phyloP scores from a whole-genome alignment of 2,797 vertebrate species.

The Microcaecilia unicolor region DNA sequence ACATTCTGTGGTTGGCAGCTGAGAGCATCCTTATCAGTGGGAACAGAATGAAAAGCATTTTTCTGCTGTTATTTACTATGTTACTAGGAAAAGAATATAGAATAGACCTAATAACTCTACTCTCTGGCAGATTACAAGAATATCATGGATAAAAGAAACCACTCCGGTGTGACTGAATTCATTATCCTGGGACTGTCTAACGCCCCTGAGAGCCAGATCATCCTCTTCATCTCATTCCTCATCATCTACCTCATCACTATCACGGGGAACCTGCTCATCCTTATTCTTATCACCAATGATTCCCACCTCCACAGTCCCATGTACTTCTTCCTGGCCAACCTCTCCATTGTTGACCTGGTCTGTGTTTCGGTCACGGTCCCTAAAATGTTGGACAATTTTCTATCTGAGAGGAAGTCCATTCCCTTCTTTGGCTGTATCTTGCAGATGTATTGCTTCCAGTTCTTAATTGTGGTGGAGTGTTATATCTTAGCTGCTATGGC shows the following conservation, averaged over 20 bases:
- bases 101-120: too few relatives aligned
- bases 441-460: constrained; percentile 37
- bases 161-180: constrained; percentile 14
- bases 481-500: constrained; percentile 37
- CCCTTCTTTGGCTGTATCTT: constrained; percentile 15
- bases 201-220: constrained; percentile 1
- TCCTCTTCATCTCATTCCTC: constrained; percentile 27
- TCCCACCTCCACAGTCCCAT: constrained; percentile 25
- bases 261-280: constrained; percentile 28
- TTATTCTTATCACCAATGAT: constrained; percentile 12
- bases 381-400: constrained; percentile 11
- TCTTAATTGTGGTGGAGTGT: constrained; percentile 26
- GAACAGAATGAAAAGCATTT: too few relatives aligned
- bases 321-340: constrained; percentile 27
- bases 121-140: too few relatives aligned
- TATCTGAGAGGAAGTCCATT: constrained; percentile 8
- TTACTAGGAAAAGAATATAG: too few relatives aligned
- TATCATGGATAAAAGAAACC: background rate
- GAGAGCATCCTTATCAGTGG: too few relatives aligned
- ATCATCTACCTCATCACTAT: constrained; percentile 26
- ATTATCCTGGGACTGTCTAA: constrained; percentile 25
- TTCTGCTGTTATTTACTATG: too few relatives aligned
- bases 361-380: constrained; percentile 25
- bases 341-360: constrained; percentile 32
- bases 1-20: too few relatives aligned